Percentiles rank a stretch among this genome's conserved stretches.
These are phyloP conservation scores for Acipenser oxyrinchus DNA, from an alignment of 2,797 vertebrate species.

Conservation along the genomic window DNA sequence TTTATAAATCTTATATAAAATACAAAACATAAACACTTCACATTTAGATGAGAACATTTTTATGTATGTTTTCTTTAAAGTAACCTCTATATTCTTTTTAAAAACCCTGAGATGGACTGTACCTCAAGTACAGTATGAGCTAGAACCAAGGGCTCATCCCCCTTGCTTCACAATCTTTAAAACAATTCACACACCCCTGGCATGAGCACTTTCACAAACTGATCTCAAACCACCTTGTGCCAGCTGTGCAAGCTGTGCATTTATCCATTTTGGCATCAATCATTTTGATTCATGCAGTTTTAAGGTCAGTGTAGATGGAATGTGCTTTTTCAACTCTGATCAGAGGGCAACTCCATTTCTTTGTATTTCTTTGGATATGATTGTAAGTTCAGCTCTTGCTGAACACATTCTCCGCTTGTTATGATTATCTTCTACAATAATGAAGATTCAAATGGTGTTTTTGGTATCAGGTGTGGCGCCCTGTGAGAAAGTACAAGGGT, in stretches of 20 bases:
- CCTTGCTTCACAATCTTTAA: slow-evolving; percentile 52
- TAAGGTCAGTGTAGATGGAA: background rate
- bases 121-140: slow-evolving; percentile 54
- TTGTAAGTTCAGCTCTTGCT: slow-evolving; percentile 16
- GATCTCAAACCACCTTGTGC: slow-evolving; percentile 3
- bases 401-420: background rate
- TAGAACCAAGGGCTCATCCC: slow-evolving; percentile 43
- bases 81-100: background rate
- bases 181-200: slow-evolving; percentile 34
- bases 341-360: slow-evolving; percentile 11
- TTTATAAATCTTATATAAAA: background rate
- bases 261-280: slow-evolving; percentile 11
- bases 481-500: slow-evolving; percentile 92
- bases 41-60: slow-evolving; percentile 15
- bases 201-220: slow-evolving; percentile 17
- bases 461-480: slow-evolving; percentile 74
- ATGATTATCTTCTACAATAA: slow-evolving; percentile 20
- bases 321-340: background rate
- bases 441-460: background rate
- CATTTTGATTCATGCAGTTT: slow-evolving; percentile 9
- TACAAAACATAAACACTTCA: slow-evolving; percentile 21
- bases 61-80: slow-evolving; percentile 8
- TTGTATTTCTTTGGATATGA: slow-evolving; percentile 19
- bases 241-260: slow-evolving; percentile 8
- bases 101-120: slow-evolving; percentile 85